A percentile compares a stretch with the other conserved stretches of the same genome.
phyloP scores from a whole-genome alignment of 1,140 invertebrate species.

The Acromyrmex heyeri region DNA sequence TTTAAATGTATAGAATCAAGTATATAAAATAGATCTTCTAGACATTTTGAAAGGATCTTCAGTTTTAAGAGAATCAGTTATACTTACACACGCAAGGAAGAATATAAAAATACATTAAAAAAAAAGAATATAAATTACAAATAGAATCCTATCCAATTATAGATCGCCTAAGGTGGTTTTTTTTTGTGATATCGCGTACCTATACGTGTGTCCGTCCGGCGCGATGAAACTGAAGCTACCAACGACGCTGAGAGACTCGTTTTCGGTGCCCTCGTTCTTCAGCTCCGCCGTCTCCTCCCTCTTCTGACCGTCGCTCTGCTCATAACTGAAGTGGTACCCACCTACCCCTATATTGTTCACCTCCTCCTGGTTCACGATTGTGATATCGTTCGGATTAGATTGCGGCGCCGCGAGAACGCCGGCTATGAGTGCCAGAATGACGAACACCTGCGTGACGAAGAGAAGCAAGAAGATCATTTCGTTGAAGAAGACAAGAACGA shows the following conservation, averaged over 20 bases:
- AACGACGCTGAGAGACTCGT: conserved; percentile 82
- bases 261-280: conserved; percentile 83
- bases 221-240: conserved; percentile 84
- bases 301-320: conserved; percentile 85
- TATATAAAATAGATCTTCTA: no score
- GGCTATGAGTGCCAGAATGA: conserved; percentile 76
- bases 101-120: not conserved
- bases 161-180: not conserved
- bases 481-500: not conserved
- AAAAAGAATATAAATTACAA: not conserved
- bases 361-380: conserved; percentile 84
- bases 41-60: not conserved
- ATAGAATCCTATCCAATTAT: not conserved
- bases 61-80: not conserved
- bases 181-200: conserved; percentile 32
- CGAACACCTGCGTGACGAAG: conserved; percentile 75
- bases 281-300: conserved; percentile 85
- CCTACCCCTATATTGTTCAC: conserved; percentile 85
- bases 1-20: not conserved
- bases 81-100: not conserved
- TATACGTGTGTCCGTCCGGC: conserved; percentile 84
- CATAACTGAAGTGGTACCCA: conserved; percentile 85
- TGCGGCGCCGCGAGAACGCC: conserved; percentile 80
- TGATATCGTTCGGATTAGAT: conserved; percentile 81
- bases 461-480: conserved; percentile 24